Evolutionary conservation across 1,140 invertebrate species (phyloP).

Genomic region (Drosophila funebris): DNA sequence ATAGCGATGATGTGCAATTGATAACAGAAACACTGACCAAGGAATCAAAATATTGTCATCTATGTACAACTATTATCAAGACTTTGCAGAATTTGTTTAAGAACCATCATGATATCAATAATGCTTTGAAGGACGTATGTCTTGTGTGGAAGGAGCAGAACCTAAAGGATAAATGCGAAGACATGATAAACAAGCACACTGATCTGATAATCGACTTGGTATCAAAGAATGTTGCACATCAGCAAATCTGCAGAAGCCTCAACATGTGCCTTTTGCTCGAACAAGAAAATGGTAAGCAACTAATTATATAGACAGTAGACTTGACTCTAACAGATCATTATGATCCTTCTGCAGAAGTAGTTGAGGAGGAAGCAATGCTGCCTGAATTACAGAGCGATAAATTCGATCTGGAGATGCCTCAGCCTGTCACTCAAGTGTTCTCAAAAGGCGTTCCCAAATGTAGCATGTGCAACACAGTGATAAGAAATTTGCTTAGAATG

Average conservation of each 20-base stretch:
- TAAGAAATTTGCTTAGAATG: not conserved
- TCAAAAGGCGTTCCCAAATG: not conserved
- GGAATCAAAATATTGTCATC: not conserved
- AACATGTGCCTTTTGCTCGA: conserved; percentile 1
- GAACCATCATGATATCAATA: not conserved
- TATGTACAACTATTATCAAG: not conserved
- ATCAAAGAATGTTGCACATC: not conserved
- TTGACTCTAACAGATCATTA: not conserved
- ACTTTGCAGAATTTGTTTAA: not conserved
- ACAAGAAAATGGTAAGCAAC: not conserved
- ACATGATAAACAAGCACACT: not conserved
- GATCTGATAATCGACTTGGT: not conserved
- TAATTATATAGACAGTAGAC: not conserved
- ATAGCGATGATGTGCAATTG: not conserved
- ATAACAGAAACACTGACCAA: not conserved
- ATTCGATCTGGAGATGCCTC: not conserved
- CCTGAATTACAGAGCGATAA: not conserved
- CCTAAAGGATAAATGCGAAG: not conserved
- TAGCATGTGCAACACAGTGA: not conserved
- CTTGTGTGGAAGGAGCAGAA: not conserved
- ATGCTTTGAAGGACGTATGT: not conserved
- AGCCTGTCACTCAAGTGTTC: not conserved
- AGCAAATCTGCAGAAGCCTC: conserved; percentile 5
- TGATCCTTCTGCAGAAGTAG: not conserved
- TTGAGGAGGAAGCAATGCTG: not conserved